A percentile compares a stretch with the other conserved stretches of the same genome.
phyloP scores from a whole-genome alignment of 2,888 invertebrate genomes.

The Prenolepis imparis region DNA sequence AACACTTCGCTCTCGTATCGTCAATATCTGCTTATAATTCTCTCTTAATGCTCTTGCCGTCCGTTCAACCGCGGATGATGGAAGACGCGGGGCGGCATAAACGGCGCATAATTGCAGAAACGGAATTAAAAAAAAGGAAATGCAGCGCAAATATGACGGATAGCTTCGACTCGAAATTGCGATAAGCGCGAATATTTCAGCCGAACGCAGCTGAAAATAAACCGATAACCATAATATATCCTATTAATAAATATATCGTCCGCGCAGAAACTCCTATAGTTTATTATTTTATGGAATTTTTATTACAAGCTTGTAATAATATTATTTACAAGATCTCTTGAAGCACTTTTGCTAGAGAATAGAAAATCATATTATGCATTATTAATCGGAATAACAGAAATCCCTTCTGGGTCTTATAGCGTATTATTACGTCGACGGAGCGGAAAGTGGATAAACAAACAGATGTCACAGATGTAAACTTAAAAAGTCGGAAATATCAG shows the following conservation, averaged over 20 bases:
- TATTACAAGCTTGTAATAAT: not conserved
- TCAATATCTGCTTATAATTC: constrained; percentile 64
- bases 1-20: constrained; percentile 53
- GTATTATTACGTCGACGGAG: not conserved
- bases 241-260: not conserved
- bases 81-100: constrained; percentile 37
- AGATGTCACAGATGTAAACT: constrained; percentile 23
- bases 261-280: not conserved
- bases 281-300: not conserved
- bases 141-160: constrained; percentile 10
- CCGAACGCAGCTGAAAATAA: not conserved
- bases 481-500: constrained; percentile 49
- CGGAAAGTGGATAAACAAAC: constrained; percentile 46
- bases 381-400: constrained; percentile 9
- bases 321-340: not conserved
- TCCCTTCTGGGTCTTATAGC: not conserved
- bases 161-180: constrained; percentile 11
- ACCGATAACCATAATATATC: not conserved
- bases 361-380: constrained; percentile 2
- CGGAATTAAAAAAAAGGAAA: constrained; percentile 34
- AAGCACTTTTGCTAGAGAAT: not conserved
- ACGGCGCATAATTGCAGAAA: constrained; percentile 57
- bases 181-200: constrained; percentile 42
- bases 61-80: constrained; percentile 49
- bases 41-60: constrained; percentile 54